Base-by-base conservation (phyloP, 92 coral and sea anemone species). In the Porites lobata region DNA sequence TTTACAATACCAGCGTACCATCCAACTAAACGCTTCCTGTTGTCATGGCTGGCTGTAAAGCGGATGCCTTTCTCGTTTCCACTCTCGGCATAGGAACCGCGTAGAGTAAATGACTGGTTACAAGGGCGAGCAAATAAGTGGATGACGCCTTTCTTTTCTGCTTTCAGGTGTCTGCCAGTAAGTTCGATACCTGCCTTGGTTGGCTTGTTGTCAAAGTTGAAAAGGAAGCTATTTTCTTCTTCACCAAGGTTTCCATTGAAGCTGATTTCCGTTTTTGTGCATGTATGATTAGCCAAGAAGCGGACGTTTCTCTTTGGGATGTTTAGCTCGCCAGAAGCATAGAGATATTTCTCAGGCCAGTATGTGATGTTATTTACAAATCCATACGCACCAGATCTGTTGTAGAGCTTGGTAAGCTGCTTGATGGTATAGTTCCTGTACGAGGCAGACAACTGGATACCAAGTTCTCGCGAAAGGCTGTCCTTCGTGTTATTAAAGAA, bases 321-420 rank as follows among this genome's bases (percentile, higher is more conserved):
- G 65, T 89, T 79, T 59, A 96, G 29, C 66, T 93, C 98, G 76
- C 95, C 99, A 32, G 94, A 86, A 18, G 99, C 92, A 50, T 79
- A 90, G 75, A 98, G 50, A 91, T 98, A 96, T 86, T 94, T 98
- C 61, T 91, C 87, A 32, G 97, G 97, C 99, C 99, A 98, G 94
- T 95, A 95, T 1, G 98, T 98, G 65, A 94, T 91, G 85, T 98
- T 98, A 76, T 96, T 94, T 32, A 86, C 88, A 69, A 81, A 89
- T 21, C 98, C 98, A 85, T 96, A 95, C 54, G 86, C 94, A 19
- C 90, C 86, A 10, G 98, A 89, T 80, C 80, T 90, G 90, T 94
- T 94, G 89, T 95, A 96, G 72, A 98, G 61, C 79, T 93, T 87
- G 10, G 95, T 83, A 13, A 96, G 86, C 77, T 98, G 98, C 24